A percentile compares a stretch with the other conserved stretches of the same genome.
Conservation (phyloP, 1,140 invertebrate genomes). For the Trichonephila inaurata region DNA sequence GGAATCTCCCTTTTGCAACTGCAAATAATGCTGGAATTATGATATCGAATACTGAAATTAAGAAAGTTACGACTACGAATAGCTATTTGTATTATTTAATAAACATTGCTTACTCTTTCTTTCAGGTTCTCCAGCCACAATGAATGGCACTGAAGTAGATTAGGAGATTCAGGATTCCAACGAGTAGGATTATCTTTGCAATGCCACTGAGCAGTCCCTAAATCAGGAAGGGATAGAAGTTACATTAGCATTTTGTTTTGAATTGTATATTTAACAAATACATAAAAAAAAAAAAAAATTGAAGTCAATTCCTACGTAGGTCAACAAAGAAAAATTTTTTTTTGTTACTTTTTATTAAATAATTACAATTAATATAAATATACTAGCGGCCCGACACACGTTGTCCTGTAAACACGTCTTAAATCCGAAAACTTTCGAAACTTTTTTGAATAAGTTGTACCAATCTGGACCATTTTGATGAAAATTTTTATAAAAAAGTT, state of each 20-base stretch:
- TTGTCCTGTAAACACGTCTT: too few relatives aligned
- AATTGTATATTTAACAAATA: too few relatives aligned
- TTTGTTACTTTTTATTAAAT: too few relatives aligned
- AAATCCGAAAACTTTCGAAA: too few relatives aligned
- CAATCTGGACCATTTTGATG: too few relatives aligned
- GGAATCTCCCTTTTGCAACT: constrained; percentile 71
- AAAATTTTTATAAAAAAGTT: too few relatives aligned
- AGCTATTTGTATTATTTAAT: background rate
- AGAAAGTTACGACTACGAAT: background rate
- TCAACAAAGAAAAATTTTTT: too few relatives aligned
- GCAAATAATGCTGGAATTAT: background rate
- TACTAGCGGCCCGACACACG: too few relatives aligned
- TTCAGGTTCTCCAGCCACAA: constrained; percentile 91
- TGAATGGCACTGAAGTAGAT: constrained; percentile 93
- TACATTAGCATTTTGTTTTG: background rate
- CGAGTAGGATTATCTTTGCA: constrained; percentile 80
- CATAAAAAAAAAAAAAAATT: too few relatives aligned
- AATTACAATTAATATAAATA: too few relatives aligned
- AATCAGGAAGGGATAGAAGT: background rate
- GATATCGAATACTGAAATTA: background rate
- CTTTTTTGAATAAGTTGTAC: too few relatives aligned
- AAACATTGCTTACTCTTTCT: constrained; percentile 77
- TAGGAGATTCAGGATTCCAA: constrained; percentile 90
- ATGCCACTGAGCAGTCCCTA: constrained; percentile 79
- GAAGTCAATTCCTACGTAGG: too few relatives aligned